phyloP scores from a whole-genome alignment of 1,140 invertebrate genomes.

The Penaeus chinensis region DNA sequence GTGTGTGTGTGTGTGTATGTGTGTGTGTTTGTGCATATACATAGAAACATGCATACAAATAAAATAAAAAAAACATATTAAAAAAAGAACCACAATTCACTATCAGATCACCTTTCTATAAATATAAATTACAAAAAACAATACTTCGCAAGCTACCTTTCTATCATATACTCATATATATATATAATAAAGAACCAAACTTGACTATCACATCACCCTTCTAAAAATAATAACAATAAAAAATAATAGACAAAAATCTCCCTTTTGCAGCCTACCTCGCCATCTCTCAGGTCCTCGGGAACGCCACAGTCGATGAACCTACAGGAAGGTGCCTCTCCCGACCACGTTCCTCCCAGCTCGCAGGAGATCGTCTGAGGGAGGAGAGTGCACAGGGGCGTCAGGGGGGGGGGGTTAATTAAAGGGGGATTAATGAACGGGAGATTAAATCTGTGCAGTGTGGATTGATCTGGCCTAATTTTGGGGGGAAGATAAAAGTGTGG shows the following conservation, averaged over 20 bases:
- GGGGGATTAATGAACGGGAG: too few relatives aligned
- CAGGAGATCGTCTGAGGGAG: conserved; percentile 78
- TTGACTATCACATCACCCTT: too few relatives aligned
- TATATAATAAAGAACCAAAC: too few relatives aligned
- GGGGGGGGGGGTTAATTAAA: too few relatives aligned
- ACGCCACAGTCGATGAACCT: conserved; percentile 89
- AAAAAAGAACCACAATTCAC: too few relatives aligned
- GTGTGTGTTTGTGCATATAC: not conserved
- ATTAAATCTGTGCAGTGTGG: too few relatives aligned
- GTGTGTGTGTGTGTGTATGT: not conserved
- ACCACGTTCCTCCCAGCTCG: conserved; percentile 84
- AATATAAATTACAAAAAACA: not conserved
- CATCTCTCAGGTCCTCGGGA: conserved; percentile 82
- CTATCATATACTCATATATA: too few relatives aligned
- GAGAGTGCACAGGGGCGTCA: conserved; percentile 58
- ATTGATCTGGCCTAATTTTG: too few relatives aligned
- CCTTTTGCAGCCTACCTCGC: conserved; percentile 66
- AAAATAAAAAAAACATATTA: not conserved
- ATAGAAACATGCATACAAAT: conserved; percentile 5
- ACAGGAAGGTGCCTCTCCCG: conserved; percentile 81
- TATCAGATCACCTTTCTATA: too few relatives aligned
- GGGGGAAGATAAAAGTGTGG: too few relatives aligned
- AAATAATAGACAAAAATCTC: too few relatives aligned
- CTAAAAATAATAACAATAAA: not conserved
- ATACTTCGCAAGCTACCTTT: not conserved